phyloP scores from a whole-genome alignment of 2,888 invertebrate genomes.

The Leucania comma region DNA sequence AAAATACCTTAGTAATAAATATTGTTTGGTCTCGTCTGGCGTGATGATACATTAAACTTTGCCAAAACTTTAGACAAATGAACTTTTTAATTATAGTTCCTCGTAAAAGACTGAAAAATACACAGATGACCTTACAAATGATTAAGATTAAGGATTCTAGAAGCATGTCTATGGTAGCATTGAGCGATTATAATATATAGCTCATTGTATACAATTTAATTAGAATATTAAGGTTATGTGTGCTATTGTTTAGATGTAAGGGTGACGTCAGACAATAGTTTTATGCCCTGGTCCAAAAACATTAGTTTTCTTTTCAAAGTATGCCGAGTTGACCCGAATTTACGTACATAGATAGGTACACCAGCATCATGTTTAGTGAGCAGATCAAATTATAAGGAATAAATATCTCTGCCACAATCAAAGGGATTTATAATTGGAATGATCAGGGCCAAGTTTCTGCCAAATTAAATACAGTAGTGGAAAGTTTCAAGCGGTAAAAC shows the following conservation, averaged over 20 bases:
- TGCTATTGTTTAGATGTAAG: slow-evolving; percentile 61
- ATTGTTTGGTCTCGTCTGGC: background rate
- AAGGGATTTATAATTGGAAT: background rate
- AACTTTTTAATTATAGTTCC: background rate
- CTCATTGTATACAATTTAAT: slow-evolving; percentile 68
- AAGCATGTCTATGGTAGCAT: slow-evolving; percentile 48
- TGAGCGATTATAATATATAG: slow-evolving; percentile 60
- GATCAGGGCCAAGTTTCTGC: background rate
- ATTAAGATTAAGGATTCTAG: slow-evolving; percentile 34
- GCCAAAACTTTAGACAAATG: slow-evolving; percentile 4
- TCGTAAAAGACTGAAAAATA: background rate
- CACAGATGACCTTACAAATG: slow-evolving; percentile 34
- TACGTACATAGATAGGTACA: background rate
- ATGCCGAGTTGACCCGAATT: slow-evolving; percentile 9
- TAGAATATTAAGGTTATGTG: slow-evolving; percentile 56
- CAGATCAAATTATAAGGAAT: background rate
- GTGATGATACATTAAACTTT: background rate
- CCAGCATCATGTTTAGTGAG: slow-evolving; percentile 10
- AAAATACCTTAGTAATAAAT: background rate
- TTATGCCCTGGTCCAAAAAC: slow-evolving; percentile 50
- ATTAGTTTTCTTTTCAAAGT: slow-evolving; percentile 21
- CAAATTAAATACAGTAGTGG: background rate
- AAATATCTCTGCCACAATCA: background rate
- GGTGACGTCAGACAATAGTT: slow-evolving; percentile 58
- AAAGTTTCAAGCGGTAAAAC: slow-evolving; percentile 24